phyloP scores from a whole-genome alignment of 1,140 invertebrate genomes.

The Armadillidium nasatum region DNA sequence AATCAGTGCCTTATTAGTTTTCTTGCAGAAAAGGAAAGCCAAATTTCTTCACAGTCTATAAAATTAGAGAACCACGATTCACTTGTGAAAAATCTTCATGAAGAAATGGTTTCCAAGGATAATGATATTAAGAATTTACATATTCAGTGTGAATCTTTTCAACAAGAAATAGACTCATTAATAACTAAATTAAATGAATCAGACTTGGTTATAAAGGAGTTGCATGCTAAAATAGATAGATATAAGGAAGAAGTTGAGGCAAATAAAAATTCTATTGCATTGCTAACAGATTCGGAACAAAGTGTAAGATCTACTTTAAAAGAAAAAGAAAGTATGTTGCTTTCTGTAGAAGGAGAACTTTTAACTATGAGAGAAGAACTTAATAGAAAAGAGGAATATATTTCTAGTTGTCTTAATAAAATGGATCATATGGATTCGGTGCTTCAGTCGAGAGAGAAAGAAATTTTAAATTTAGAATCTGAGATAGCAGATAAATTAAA shows the following conservation, averaged over 20 bases:
- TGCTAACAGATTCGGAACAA: not conserved
- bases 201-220: not conserved
- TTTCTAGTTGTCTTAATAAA: slow-evolving; percentile 29
- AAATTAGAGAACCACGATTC: not conserved
- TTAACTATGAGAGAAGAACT: slow-evolving; percentile 28
- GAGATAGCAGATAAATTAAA: slow-evolving; percentile 32
- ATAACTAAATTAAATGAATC: not conserved
- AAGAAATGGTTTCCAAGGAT: not conserved
- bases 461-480: slow-evolving; percentile 29
- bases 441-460: slow-evolving; percentile 17
- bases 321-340: slow-evolving; percentile 32
- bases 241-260: not conserved
- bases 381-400: slow-evolving; percentile 21
- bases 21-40: slow-evolving; percentile 41
- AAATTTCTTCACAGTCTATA: not conserved
- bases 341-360: slow-evolving; percentile 33
- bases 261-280: slow-evolving; percentile 2
- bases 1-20: slow-evolving; percentile 41
- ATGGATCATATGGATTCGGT: slow-evolving; percentile 27
- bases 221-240: slow-evolving; percentile 16
- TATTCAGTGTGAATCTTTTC: not conserved
- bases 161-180: not conserved
- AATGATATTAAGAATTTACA: slow-evolving; percentile 24
- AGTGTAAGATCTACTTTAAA: slow-evolving; percentile 26
- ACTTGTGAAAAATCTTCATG: not conserved